A percentile compares a stretch with the other conserved stretches of the same genome.
Conservation (phyloP, 2,888 invertebrate genomes). For the Pseudolycoriella hygida region DNA sequence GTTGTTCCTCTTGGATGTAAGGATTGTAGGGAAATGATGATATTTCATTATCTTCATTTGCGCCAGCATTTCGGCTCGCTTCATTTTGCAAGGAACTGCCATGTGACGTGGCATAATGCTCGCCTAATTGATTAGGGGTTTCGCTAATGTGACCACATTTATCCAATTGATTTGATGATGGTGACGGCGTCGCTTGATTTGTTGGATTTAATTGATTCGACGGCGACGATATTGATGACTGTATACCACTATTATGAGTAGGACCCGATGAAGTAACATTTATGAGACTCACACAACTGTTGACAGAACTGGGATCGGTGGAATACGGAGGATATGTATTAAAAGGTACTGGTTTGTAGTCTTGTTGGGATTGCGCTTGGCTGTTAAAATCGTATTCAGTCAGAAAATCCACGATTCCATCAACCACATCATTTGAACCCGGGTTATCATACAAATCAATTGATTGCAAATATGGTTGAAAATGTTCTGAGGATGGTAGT, state of each 20-base stretch:
- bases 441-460: slow-evolving; percentile 27
- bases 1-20: slow-evolving; percentile 37
- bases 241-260: slow-evolving; percentile 28
- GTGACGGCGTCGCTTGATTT: slow-evolving; percentile 49
- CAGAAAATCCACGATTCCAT: no score
- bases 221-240: slow-evolving; percentile 50
- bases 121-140: slow-evolving; percentile 52
- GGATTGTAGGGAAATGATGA: slow-evolving; percentile 27
- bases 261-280: slow-evolving; percentile 29
- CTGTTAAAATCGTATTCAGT: slow-evolving; percentile 11
- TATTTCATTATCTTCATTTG: slow-evolving; percentile 9
- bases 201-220: slow-evolving; percentile 30
- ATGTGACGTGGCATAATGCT: slow-evolving; percentile 56
- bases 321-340: slow-evolving; percentile 14
- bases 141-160: slow-evolving; percentile 69
- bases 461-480: slow-evolving; percentile 21
- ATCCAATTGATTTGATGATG: slow-evolving; percentile 61
- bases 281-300: slow-evolving; percentile 19
- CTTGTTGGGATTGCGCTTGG: slow-evolving; percentile 11
- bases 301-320: not conserved
- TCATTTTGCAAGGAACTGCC: slow-evolving; percentile 24
- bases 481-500: slow-evolving; percentile 13
- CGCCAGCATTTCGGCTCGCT: slow-evolving; percentile 8
- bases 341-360: slow-evolving; percentile 16
- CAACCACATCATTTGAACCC: no score